Evolutionary conservation across 2,113 vertebrate genomes (phyloP).

Genomic region (Chionodraco myersi): DNA sequence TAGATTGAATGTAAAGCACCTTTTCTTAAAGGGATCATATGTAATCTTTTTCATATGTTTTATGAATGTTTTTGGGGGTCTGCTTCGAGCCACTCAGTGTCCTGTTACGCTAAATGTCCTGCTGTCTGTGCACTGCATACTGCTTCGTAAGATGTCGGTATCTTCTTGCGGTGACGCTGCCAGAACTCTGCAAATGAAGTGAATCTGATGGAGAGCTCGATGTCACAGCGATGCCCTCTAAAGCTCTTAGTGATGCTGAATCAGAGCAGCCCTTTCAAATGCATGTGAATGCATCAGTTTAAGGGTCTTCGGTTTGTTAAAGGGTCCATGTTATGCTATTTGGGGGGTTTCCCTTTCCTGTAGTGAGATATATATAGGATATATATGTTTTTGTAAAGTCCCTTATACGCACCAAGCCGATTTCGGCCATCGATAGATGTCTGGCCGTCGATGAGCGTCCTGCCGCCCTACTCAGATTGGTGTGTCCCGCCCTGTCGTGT

Average conservation of each 20-base stretch:
- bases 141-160: not conserved
- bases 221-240: not conserved
- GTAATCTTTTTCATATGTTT: conserved; percentile 43
- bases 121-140: conserved; percentile 28
- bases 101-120: conserved; percentile 29
- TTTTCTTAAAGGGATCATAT: conserved; percentile 1
- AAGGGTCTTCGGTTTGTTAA: no score
- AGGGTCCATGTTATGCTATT: no score
- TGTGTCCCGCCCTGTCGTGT: no score
- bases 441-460: no score
- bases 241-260: not conserved
- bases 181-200: conserved; percentile 5
- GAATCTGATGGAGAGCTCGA: conserved; percentile 6
- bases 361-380: no score
- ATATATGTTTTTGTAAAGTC: no score
- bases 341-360: no score
- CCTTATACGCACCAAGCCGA: no score
- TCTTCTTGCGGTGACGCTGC: conserved; percentile 13
- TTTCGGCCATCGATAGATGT: no score
- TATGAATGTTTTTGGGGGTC: conserved; percentile 1
- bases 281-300: no score
- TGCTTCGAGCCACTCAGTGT: conserved; percentile 11
- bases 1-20: not conserved
- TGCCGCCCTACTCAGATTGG: no score
- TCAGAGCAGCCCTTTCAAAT: not conserved